Base-by-base conservation (phyloP, 2,113 vertebrate species). In the Tylochromis polylepis region DNA sequence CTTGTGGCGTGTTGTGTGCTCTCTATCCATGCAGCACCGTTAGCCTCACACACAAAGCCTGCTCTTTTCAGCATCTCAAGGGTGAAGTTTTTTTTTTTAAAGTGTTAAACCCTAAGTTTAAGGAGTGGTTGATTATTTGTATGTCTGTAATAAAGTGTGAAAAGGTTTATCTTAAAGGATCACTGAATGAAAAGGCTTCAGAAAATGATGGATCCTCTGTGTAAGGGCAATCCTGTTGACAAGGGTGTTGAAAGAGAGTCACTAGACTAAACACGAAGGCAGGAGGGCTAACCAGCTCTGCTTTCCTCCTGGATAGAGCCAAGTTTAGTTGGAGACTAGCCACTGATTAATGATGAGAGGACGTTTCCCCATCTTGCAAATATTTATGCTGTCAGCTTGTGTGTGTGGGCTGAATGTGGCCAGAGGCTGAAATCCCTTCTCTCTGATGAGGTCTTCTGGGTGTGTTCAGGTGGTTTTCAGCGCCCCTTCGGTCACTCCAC, bases 391-490 rank as follows among this genome's bases (percentile, higher is more conserved):
- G 53, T 85, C 86, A 79, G 56, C 22, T 72, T 79, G 82, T 86
- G 88, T 78, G 81, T 88, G 86, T 80, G 86, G 80, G 85, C 75
- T 15, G 43, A 79, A 89, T 18, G 43, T 83, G 75, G 60, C 83
- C 2, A 0, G 18, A 81, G 72, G 81, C 67, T 81, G 78, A 79
- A 70, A 41, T 57, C 83, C 18, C 53, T 18, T n/a, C 31, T 20
- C 59, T 72, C 90, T 38, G 83, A 81, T 49, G 86, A 88, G 87
- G 77, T 85, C 87, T 41, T 58, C 20, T 46, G 27, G 89, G 82
- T 86, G 92, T 88, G 88, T 91, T 90, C 93, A 94, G 94, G 94
- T 95, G 93, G 92, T 78, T 83, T 62, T 81, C 58, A 27, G 86
- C 38, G 3, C 65, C 41, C 80, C 85, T 59, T 43, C 18, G 60